Evolutionary conservation across 2,797 vertebrate species (phyloP).

Genomic region (Rhinophrynus dorsalis): DNA sequence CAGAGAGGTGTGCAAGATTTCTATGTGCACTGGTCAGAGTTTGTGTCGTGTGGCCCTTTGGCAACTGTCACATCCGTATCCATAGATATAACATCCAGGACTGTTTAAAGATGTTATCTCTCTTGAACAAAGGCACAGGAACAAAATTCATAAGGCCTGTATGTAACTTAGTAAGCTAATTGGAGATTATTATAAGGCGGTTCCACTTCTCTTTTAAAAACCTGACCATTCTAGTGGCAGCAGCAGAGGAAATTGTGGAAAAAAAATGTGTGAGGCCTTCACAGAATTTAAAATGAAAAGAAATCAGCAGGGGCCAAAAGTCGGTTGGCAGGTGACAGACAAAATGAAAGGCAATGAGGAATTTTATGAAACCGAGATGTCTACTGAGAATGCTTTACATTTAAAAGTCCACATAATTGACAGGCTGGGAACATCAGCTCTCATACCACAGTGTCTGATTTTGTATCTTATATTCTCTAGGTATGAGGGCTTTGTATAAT

Average conservation of each 20-base stretch:
- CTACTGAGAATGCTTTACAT: conserved; percentile 31
- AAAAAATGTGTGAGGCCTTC: conserved; percentile 7
- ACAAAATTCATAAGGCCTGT: too few relatives aligned
- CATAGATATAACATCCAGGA: too few relatives aligned
- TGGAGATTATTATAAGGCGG: too few relatives aligned
- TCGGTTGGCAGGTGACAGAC: conserved; percentile 38
- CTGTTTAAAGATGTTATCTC: too few relatives aligned
- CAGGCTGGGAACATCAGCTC: conserved; percentile 16
- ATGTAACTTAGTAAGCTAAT: too few relatives aligned
- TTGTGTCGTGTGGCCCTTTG: too few relatives aligned
- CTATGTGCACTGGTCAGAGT: too few relatives aligned
- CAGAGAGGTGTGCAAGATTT: too few relatives aligned
- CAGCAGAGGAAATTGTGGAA: conserved; percentile 12
- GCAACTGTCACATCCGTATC: too few relatives aligned
- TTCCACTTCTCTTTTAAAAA: too few relatives aligned
- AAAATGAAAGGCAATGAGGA: conserved; percentile 25
- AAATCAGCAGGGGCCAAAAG: conserved; percentile 40
- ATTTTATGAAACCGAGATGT: conserved; percentile 39
- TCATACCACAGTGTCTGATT: conserved; percentile 3
- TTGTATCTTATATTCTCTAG: neutral
- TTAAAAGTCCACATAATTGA: conserved; percentile 28
- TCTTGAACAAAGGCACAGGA: too few relatives aligned
- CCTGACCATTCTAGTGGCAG: conserved; percentile 15
- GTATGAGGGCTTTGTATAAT: neutral
- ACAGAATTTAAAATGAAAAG: conserved; percentile 34